A percentile compares a stretch with the other conserved stretches of the same genome.
phyloP scores from a whole-genome alignment of 1,140 invertebrate genomes.

The Drosophila asahinai region DNA sequence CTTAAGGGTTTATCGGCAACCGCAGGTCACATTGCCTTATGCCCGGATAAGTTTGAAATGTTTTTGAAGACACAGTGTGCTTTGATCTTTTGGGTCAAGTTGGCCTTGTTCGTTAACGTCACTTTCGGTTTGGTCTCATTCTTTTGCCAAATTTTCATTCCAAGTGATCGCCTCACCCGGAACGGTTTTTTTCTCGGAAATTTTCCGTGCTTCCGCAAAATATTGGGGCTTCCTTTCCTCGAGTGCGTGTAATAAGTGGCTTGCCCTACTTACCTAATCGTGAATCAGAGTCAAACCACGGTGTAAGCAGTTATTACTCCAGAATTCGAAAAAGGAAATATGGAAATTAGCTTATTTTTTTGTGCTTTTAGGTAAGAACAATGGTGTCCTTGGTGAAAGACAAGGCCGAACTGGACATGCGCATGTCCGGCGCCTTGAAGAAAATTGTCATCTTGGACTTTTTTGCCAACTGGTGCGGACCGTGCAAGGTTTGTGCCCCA shows the following conservation, averaged over 20 bases:
- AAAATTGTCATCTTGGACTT: constrained; percentile 96
- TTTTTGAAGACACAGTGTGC: neutral
- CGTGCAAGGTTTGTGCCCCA: constrained; percentile 96
- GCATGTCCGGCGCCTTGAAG: constrained; percentile 89
- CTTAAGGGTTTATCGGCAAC: neutral
- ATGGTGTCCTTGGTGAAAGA: constrained; percentile 79
- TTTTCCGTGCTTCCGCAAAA: constrained; percentile 12
- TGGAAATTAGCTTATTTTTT: neutral
- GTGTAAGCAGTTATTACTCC: neutral
- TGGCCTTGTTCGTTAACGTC: neutral
- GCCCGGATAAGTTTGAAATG: neutral
- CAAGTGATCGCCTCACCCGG: neutral
- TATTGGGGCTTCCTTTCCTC: neutral
- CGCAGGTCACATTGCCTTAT: neutral
- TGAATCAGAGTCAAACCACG: neutral
- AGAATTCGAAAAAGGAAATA: neutral
- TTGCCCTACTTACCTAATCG: too few relatives aligned
- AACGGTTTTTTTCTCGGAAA: neutral
- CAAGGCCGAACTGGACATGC: constrained; percentile 85
- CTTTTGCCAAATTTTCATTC: neutral
- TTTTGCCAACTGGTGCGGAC: constrained; percentile 93
- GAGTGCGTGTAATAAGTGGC: neutral
- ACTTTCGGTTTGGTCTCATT: neutral
- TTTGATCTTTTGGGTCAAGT: neutral
- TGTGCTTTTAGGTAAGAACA: constrained; percentile 11